Conservation (phyloP, 2,113 vertebrate species). For the Tachycineta bicolor region DNA sequence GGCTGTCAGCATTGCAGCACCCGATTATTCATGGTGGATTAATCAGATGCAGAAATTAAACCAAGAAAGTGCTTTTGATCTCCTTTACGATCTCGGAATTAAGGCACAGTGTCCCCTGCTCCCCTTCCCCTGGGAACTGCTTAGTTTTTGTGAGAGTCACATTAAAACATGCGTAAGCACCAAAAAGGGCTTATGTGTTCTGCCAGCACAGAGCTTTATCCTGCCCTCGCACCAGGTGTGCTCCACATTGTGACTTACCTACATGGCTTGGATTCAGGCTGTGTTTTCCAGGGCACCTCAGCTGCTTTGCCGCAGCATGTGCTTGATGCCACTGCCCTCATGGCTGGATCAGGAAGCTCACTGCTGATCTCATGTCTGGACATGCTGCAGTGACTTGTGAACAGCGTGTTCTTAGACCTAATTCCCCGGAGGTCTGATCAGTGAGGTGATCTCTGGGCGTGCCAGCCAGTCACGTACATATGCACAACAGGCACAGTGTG, state of each 20-base stretch:
- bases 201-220: neutral
- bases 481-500: neutral
- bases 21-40: neutral
- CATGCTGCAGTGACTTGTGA: neutral
- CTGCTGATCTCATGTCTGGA: neutral
- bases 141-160: neutral
- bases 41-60: constrained; percentile 8
- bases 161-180: neutral
- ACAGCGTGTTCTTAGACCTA: neutral
- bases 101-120: neutral
- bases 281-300: neutral
- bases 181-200: neutral
- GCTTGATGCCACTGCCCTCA: fast-evolving
- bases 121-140: neutral
- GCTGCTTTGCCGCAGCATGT: neutral
- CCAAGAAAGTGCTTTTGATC: constrained; percentile 3
- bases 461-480: neutral
- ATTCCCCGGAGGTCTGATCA: neutral
- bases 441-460: constrained; percentile 20
- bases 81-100: neutral
- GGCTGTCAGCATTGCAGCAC: neutral
- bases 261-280: neutral
- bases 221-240: neutral
- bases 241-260: fast-evolving
- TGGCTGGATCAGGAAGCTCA: neutral